These are phyloP conservation scores for Lineus longissimus DNA, from an alignment of 1,140 invertebrate genomes.

Conservation along the genomic window DNA sequence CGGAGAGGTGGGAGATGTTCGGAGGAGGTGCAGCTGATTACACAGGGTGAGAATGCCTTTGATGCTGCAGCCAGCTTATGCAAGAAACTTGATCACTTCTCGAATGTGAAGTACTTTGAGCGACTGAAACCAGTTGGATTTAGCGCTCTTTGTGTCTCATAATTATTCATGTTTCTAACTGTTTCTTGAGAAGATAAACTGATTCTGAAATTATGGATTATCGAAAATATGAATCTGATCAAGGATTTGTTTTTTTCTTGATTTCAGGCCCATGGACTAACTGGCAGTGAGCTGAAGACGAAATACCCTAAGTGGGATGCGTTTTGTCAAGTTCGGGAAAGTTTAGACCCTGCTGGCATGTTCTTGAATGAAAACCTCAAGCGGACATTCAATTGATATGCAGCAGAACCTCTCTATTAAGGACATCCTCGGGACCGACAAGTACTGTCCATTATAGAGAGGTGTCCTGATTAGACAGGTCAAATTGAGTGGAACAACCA, in stretches of 20 bases:
- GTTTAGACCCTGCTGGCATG: slow-evolving; percentile 46
- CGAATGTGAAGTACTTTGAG: not conserved
- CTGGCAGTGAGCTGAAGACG: slow-evolving; percentile 18
- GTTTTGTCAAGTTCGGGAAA: slow-evolving; percentile 37
- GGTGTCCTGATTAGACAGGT: too few species aligned
- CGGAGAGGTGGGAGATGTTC: too few species aligned
- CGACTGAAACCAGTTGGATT: too few species aligned
- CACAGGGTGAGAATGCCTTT: not conserved
- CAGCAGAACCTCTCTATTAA: too few species aligned
- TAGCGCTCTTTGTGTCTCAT: not conserved
- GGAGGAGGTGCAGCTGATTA: too few species aligned
- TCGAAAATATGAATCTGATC: too few species aligned
- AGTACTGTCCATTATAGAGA: too few species aligned
- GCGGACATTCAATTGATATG: slow-evolving; percentile 28
- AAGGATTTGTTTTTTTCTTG: not conserved
- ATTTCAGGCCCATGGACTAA: slow-evolving; percentile 26
- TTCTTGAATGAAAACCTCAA: slow-evolving; percentile 48
- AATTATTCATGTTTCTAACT: not conserved
- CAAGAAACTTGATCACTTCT: not conserved
- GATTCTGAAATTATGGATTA: too few species aligned
- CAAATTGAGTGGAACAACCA: too few species aligned
- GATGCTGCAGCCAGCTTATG: not conserved
- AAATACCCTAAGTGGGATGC: slow-evolving; percentile 44
- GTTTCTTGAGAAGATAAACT: not conserved
- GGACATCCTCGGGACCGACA: too few species aligned